A percentile compares a stretch with the other conserved stretches of the same genome.
These are phyloP conservation scores for Platycheirus albimanus DNA, from an alignment of 2,888 invertebrate genomes.

Conservation along the genomic window DNA sequence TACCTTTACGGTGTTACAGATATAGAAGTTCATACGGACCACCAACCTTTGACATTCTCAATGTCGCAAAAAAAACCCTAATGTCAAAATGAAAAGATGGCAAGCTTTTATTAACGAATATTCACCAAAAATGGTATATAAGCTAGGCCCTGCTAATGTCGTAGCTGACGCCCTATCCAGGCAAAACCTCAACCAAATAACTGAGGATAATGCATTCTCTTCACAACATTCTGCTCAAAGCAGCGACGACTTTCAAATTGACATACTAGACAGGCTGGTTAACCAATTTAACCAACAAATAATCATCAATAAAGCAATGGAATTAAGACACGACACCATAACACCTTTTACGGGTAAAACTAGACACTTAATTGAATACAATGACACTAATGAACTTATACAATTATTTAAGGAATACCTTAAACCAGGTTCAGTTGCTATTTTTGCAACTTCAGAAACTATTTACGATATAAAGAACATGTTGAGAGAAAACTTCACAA, in stretches of 20 bases:
- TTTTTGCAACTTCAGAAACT: background rate
- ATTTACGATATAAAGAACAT: slow-evolving; percentile 12
- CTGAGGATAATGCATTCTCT: background rate
- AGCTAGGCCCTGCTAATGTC: slow-evolving; percentile 57
- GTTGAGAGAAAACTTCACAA: background rate
- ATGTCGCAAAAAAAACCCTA: slow-evolving; percentile 65
- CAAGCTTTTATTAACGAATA: slow-evolving; percentile 60
- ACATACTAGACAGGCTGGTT: background rate
- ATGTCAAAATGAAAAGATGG: slow-evolving; percentile 62
- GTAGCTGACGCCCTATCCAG: slow-evolving; percentile 60
- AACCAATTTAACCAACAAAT: slow-evolving; percentile 16
- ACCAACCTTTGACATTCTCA: slow-evolving; percentile 70
- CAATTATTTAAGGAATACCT: background rate
- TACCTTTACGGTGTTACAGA: slow-evolving; percentile 8
- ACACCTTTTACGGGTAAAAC: background rate
- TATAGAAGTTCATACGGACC: slow-evolving; percentile 32
- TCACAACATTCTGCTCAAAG: slow-evolving; percentile 4
- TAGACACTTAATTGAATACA: background rate
- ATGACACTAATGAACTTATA: background rate
- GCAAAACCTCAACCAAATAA: slow-evolving; percentile 45
- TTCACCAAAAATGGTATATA: slow-evolving; percentile 45
- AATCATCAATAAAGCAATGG: background rate
- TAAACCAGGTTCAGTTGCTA: background rate
- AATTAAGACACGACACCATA: background rate
- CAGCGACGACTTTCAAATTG: background rate